A percentile compares a stretch with the other conserved stretches of the same genome.
Evolutionary conservation across 2,113 vertebrate species (phyloP).

Genomic region (Ophthalmolycus amberensis): DNA sequence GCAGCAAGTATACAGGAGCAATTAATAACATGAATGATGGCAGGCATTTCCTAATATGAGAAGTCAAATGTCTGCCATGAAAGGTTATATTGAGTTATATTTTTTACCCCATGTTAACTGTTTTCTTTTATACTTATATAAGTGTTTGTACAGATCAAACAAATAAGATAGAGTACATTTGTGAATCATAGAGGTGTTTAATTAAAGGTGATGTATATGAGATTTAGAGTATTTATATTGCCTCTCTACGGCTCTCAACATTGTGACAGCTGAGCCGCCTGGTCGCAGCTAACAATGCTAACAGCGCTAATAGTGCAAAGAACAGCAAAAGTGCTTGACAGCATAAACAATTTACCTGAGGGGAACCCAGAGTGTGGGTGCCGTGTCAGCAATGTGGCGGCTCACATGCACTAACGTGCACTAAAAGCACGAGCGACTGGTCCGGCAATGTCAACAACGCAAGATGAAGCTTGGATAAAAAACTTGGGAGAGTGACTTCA

Average conservation of each 20-base stretch:
- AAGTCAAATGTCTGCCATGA: background rate
- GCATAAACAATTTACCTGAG: background rate
- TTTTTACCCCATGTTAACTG: too few relatives aligned
- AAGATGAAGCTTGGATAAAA: background rate
- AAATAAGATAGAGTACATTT: background rate
- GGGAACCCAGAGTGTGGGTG: background rate
- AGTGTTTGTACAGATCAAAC: background rate
- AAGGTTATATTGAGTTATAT: background rate
- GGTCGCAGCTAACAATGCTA: background rate
- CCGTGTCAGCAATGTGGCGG: background rate
- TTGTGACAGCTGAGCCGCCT: too few relatives aligned
- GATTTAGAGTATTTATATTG: too few relatives aligned
- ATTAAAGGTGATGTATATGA: too few relatives aligned
- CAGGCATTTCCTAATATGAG: background rate
- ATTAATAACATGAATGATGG: background rate
- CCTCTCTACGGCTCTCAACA: too few relatives aligned
- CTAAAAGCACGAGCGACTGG: background rate
- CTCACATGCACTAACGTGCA: background rate
- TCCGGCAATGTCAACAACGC: background rate
- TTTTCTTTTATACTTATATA: background rate
- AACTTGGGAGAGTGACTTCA: too few relatives aligned
- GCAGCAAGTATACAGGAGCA: too few relatives aligned
- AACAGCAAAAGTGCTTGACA: background rate
- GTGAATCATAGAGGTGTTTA: background rate
- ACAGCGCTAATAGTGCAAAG: background rate